These are phyloP conservation scores for Sthenelais limicola DNA, from an alignment of 2,888 invertebrate genomes.

Conservation along the genomic window DNA sequence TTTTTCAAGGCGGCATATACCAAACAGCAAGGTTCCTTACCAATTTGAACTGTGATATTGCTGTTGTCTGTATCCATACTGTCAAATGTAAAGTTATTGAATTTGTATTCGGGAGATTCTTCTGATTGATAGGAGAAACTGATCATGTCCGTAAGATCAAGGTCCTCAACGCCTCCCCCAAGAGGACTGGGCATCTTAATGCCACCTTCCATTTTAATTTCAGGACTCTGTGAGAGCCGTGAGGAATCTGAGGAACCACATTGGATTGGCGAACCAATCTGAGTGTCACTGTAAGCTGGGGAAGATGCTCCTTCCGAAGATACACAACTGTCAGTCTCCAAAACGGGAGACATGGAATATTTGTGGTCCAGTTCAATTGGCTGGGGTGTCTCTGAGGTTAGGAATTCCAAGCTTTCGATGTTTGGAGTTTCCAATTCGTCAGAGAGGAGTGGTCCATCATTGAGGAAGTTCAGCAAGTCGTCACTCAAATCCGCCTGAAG, in stretches of 20 bases:
- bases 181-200: slow-evolving; percentile 28
- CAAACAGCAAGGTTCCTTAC: no score
- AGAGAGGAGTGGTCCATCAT: slow-evolving; percentile 5
- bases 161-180: slow-evolving; percentile 23
- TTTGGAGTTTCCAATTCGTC: slow-evolving; percentile 20
- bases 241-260: no score
- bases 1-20: no score
- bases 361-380: slow-evolving; percentile 30
- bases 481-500: slow-evolving; percentile 15
- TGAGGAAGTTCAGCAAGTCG: slow-evolving; percentile 32
- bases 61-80: no score
- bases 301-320: slow-evolving; percentile 5
- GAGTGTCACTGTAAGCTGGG: slow-evolving; percentile 25
- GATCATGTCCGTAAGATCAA: slow-evolving; percentile 40
- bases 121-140: no score
- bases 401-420: slow-evolving; percentile 20
- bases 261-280: no score
- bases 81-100: no score
- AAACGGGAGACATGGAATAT: slow-evolving; percentile 39
- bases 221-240: neutral
- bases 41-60: no score
- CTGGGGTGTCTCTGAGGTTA: slow-evolving; percentile 2
- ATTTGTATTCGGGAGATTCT: no score
- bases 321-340: slow-evolving; percentile 10
- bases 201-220: neutral